Conservation (phyloP, 1,140 invertebrate species). For the Brachionus asplanchnoidis region DNA sequence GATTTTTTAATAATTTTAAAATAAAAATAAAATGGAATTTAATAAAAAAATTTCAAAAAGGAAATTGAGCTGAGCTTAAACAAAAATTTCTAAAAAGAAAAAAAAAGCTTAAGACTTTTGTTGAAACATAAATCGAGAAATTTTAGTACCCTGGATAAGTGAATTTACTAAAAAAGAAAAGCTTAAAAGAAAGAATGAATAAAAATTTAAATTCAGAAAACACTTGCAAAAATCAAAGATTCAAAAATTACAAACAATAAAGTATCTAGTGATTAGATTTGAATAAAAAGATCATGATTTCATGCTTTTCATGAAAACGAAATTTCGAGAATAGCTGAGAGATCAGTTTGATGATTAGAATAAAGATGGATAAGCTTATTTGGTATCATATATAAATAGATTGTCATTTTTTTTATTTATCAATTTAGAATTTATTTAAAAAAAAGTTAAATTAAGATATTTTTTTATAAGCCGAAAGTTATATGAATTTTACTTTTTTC, state of each 20-base stretch:
- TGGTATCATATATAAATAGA: not conserved
- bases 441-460: not conserved
- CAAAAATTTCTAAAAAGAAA: not conserved
- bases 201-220: not conserved
- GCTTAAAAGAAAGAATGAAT: not conserved
- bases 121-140: not conserved
- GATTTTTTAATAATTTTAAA: not conserved
- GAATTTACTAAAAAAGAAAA: not conserved
- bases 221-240: not conserved
- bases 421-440: not conserved
- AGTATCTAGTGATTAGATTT: not conserved
- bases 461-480: not conserved
- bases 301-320: slow-evolving; percentile 2
- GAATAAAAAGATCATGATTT: not conserved
- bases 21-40: not conserved
- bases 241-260: not conserved
- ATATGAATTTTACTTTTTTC: not conserved
- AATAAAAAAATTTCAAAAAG: not conserved
- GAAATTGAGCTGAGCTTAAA: not conserved
- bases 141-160: not conserved
- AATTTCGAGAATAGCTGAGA: not conserved
- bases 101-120: not conserved
- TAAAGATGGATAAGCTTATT: not conserved
- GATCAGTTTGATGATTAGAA: not conserved
- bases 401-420: not conserved